Percentiles rank a stretch among this genome's conserved stretches.
phyloP scores from a whole-genome alignment of 2,888 invertebrate genomes.

The Drosophila siamana region DNA sequence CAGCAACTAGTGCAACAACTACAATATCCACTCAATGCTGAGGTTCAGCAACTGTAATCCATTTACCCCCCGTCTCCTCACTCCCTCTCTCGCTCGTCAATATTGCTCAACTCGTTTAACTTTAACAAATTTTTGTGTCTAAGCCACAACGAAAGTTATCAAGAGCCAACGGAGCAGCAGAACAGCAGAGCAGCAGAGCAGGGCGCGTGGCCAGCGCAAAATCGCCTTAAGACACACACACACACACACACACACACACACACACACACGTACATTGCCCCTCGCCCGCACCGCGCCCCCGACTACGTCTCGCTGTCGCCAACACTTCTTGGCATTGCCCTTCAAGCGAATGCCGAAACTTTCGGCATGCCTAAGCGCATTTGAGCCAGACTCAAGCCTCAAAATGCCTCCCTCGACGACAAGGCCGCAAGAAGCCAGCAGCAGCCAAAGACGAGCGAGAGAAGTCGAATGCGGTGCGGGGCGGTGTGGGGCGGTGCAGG shows the following conservation, averaged over 20 bases:
- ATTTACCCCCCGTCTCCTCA: conserved; percentile 35
- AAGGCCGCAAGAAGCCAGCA: conserved; percentile 30
- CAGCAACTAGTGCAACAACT: conserved; percentile 16
- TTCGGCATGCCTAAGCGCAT: conserved; percentile 49
- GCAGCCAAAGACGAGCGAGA: background rate
- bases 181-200: background rate
- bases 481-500: background rate
- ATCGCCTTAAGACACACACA: conserved; percentile 34
- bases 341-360: conserved; percentile 39
- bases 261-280: background rate
- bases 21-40: conserved; percentile 13
- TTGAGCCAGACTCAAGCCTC: conserved; percentile 45
- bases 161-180: conserved; percentile 5
- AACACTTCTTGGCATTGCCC: background rate
- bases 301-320: background rate
- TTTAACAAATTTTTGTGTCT: conserved; percentile 61
- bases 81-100: conserved; percentile 28
- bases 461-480: no score
- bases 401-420: conserved; percentile 48
- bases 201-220: conserved; percentile 12
- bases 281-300: no score
- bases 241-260: background rate
- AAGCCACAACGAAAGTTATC: conserved; percentile 64
- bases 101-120: conserved; percentile 63
- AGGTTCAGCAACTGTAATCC: conserved; percentile 55